Percentiles rank a stretch among this genome's conserved stretches.
phyloP scores from a whole-genome alignment of 2,113 vertebrate species.

The Microcebus lehilahytsara region DNA sequence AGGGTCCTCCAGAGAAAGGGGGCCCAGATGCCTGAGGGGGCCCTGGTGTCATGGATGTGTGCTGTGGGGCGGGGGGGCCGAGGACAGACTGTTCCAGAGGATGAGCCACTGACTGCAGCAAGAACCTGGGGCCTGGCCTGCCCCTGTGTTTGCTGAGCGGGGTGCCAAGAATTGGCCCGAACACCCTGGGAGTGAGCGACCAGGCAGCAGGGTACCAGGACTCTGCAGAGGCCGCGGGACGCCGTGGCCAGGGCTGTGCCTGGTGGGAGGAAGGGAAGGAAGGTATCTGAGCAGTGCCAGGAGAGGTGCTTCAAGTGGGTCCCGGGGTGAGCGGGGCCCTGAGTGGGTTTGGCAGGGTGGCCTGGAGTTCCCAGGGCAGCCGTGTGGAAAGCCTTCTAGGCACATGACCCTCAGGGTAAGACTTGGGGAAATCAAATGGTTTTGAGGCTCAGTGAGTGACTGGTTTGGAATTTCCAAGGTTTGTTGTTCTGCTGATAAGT shows the following conservation, averaged over 20 bases:
- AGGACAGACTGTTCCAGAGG: background rate
- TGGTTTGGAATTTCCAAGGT: background rate
- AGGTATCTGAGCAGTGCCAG: too few species aligned
- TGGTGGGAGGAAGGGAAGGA: too few species aligned
- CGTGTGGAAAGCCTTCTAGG: background rate
- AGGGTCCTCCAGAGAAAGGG: background rate
- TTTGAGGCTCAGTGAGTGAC: background rate
- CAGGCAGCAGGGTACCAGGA: background rate
- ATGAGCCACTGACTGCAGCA: too few species aligned
- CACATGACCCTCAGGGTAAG: background rate
- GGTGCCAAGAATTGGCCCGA: accelerated
- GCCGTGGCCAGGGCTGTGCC: background rate
- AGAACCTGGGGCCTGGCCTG: background rate
- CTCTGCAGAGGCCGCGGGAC: too few species aligned
- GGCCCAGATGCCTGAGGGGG: background rate
- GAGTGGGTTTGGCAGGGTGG: background rate
- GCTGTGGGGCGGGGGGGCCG: too few species aligned
- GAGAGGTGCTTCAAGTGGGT: background rate
- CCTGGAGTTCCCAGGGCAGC: background rate
- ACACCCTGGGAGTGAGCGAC: background rate
- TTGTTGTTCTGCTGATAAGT: background rate
- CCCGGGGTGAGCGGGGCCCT: background rate
- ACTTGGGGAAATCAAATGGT: background rate
- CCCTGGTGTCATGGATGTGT: background rate
- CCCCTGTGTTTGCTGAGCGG: background rate